A percentile compares a stretch with the other conserved stretches of the same genome.
These are phyloP conservation scores for Hypomesus transpacificus DNA, from an alignment of 2,113 vertebrate species.

Conservation along the genomic window DNA sequence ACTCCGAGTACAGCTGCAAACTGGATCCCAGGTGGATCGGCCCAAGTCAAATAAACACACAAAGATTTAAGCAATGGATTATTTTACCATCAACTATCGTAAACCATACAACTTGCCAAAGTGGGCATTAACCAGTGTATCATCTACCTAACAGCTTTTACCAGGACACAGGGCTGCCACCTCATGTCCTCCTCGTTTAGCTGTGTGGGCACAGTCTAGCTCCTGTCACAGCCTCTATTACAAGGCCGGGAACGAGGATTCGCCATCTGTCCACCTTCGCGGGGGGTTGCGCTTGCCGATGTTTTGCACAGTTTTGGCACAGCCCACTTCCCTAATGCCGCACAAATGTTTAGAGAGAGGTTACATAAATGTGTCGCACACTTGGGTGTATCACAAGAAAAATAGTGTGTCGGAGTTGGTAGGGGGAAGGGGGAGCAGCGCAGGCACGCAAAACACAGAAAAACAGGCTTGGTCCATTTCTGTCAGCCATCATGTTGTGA, in stretches of 20 bases:
- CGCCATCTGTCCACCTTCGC: slow-evolving; percentile 72
- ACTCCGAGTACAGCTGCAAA: no score
- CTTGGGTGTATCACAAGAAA: neutral
- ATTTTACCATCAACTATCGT: no score
- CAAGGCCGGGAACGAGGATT: slow-evolving; percentile 60
- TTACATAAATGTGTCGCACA: slow-evolving; percentile 63
- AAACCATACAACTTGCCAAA: no score
- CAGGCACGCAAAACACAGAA: no score
- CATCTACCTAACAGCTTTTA: neutral
- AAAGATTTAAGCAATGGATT: no score
- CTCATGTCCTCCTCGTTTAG: slow-evolving; percentile 25
- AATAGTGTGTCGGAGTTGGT: no score
- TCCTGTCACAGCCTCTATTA: slow-evolving; percentile 63
- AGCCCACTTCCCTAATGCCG: slow-evolving; percentile 68
- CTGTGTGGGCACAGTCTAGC: slow-evolving; percentile 16
- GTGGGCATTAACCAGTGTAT: slow-evolving; percentile 24
- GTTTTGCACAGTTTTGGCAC: slow-evolving; percentile 66
- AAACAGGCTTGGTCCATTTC: no score
- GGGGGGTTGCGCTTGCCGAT: slow-evolving; percentile 59
- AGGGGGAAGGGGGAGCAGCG: no score
- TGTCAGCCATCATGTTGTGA: no score
- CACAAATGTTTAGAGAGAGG: slow-evolving; percentile 68
- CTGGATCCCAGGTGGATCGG: no score
- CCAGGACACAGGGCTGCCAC: no score
- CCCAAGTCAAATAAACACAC: no score